Percentiles rank a stretch among this genome's conserved stretches.
Conservation (phyloP, 37 sponge, comb jelly and placozoan species). For the Diacarnus erythraeanus region DNA sequence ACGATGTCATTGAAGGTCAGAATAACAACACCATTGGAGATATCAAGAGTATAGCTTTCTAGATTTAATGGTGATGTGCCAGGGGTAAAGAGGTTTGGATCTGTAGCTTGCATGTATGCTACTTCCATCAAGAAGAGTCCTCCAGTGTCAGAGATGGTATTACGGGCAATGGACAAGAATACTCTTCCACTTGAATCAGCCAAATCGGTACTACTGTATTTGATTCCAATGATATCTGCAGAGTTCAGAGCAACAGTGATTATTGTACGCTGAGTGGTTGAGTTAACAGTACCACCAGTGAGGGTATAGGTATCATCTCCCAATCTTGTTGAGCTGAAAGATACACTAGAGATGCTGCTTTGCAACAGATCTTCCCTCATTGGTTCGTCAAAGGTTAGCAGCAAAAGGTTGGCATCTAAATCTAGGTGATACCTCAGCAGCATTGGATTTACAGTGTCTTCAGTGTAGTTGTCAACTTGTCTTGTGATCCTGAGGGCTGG, state of each 20-base stretch:
- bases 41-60: slow-evolving; percentile 58
- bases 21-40: slow-evolving; percentile 66
- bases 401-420: slow-evolving; percentile 54
- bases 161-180: slow-evolving; percentile 46
- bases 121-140: slow-evolving; percentile 32
- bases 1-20: slow-evolving; percentile 85
- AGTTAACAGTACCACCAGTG: slow-evolving; percentile 61
- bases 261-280: slow-evolving; percentile 40
- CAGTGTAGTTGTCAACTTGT: slow-evolving; percentile 35
- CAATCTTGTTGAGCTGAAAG: slow-evolving; percentile 36
- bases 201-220: slow-evolving; percentile 36
- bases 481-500: slow-evolving; percentile 18
- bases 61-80: slow-evolving; percentile 50
- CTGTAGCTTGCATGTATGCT: slow-evolving; percentile 10
- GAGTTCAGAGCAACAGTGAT: slow-evolving; percentile 55
- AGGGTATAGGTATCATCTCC: slow-evolving; percentile 43
- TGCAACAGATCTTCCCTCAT: slow-evolving; percentile 37
- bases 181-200: slow-evolving; percentile 42
- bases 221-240: slow-evolving; percentile 51
- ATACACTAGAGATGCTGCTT: slow-evolving; percentile 14
- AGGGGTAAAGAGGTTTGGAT: slow-evolving; percentile 38
- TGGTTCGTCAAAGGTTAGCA: slow-evolving; percentile 80
- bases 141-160: slow-evolving; percentile 62
- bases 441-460: slow-evolving; percentile 50
- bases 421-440: slow-evolving; percentile 64